Evolutionary conservation across 1,140 invertebrate species (phyloP), one percentile per base, ranked within the genome.

Genomic region (Tetragonula clypearis): DNA sequence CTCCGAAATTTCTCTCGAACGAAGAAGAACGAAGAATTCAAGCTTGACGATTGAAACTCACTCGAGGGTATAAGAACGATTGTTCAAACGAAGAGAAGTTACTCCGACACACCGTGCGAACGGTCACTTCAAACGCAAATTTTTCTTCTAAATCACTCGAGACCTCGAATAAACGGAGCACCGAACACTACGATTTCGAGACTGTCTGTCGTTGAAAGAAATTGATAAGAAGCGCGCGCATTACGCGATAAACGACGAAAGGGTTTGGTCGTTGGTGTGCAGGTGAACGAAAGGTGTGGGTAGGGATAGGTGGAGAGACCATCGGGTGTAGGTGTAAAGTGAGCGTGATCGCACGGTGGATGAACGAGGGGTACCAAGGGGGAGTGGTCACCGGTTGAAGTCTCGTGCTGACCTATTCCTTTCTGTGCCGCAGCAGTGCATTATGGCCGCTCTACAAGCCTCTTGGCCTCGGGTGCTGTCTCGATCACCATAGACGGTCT

Each of bases 371-470:
- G 88, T 88, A 90, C 81, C 80, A 87, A 91, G 92, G 92, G 91
- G 93, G 93, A 94, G 93, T 94, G 93, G 93, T 94, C 93, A 93
- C 88, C 76, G 89, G 88, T 81, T 87, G 87, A 94, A 90, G 92
- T 91, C 91, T 93, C 91, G 91, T 92, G 93, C 92, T 94, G 94
- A 94, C 93, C 94, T 94, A 94, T 94, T 94, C 93, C 92, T 93
- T 93, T 93, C 92, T 92, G 92, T 91, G 90, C 85, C 90, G 88
- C 58, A 72, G 91, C 93, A 94, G 94, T 94, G 92, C 92, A 94
- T 94, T 94, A 94, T 94, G 92, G 93, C 93, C 90, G 92, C 92
- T 94, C 91, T 89, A 87, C 88, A 88, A 86, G 86, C 66, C 87
- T 90, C 89, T 87, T 73, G 76, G 86, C 82, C 75, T 72, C 81